Percentiles rank a stretch among this genome's conserved stretches.
phyloP scores from a whole-genome alignment of 2,797 vertebrate genomes.

The Toxotes lorentzi region DNA sequence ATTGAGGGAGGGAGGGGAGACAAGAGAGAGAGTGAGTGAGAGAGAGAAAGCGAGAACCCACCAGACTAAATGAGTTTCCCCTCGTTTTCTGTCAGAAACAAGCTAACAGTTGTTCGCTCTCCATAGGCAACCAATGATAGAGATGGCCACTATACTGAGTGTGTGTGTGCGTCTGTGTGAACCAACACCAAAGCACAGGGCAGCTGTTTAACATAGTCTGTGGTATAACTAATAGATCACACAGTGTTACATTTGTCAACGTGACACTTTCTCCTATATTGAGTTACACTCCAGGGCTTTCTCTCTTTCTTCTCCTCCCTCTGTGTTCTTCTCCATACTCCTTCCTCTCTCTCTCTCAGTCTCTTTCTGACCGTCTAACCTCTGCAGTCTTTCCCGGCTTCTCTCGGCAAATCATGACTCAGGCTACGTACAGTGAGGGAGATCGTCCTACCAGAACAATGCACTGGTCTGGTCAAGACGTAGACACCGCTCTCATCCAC shows the following conservation, averaged over 20 bases:
- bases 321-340: conserved; percentile 42
- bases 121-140: conserved; percentile 55
- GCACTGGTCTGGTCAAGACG: conserved; percentile 49
- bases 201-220: conserved; percentile 84
- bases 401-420: conserved; percentile 42
- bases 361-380: conserved; percentile 50
- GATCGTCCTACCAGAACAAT: conserved; percentile 55
- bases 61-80: conserved; percentile 79
- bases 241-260: conserved; percentile 84
- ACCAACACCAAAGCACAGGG: conserved; percentile 65
- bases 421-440: neutral
- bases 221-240: conserved; percentile 84
- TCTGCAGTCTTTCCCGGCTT: conserved; percentile 25
- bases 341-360: conserved; percentile 13
- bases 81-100: conserved; percentile 70
- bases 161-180: conserved; percentile 43
- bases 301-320: conserved; percentile 56
- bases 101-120: conserved; percentile 52
- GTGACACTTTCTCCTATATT: conserved; percentile 85
- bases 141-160: conserved; percentile 40
- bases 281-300: conserved; percentile 84
- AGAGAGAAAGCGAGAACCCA: conserved; percentile 6
- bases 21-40: conserved; percentile 24
- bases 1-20: conserved; percentile 64
- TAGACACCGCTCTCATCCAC: conserved; percentile 32